phyloP scores from a whole-genome alignment of 2,888 invertebrate genomes.

The Athripsodes cinereus region DNA sequence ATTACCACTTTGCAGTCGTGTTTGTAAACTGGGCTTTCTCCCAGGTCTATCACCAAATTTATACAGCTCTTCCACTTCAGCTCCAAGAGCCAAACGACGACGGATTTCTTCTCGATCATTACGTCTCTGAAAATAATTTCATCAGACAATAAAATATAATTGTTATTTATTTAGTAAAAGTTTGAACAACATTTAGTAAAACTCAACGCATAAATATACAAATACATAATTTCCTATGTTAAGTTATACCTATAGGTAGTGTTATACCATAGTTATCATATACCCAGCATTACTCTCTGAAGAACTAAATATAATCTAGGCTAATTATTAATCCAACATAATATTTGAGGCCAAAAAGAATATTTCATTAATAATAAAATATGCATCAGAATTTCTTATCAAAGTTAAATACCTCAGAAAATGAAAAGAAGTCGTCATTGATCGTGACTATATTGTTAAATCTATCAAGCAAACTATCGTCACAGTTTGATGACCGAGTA shows the following conservation, averaged over 20 bases:
- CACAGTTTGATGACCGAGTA: too few relatives aligned
- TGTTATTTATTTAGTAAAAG: background rate
- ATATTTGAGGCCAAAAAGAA: too few relatives aligned
- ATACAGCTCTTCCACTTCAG: constrained; percentile 68
- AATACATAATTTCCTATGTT: too few relatives aligned
- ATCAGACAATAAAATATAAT: background rate
- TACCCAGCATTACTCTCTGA: too few relatives aligned
- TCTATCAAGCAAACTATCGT: constrained; percentile 35
- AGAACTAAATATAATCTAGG: too few relatives aligned
- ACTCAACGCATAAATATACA: too few relatives aligned
- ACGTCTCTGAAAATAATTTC: constrained; percentile 59
- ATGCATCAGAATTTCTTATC: too few relatives aligned
- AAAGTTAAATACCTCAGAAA: background rate
- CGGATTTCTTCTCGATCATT: constrained; percentile 92
- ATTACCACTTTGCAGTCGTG: constrained; percentile 78
- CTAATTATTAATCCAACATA: too few relatives aligned
- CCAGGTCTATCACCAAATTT: constrained; percentile 63
- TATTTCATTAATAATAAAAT: too few relatives aligned
- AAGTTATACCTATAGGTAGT: too few relatives aligned
- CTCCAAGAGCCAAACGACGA: constrained; percentile 78
- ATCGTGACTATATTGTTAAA: constrained; percentile 42
- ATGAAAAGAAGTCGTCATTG: constrained; percentile 10
- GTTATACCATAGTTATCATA: too few relatives aligned
- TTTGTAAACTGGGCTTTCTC: constrained; percentile 81
- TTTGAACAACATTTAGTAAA: too few relatives aligned